Evolutionary conservation across 2,797 vertebrate genomes (phyloP), one percentile per base, ranked within the genome.

Genomic region (Mus minutoides): DNA sequence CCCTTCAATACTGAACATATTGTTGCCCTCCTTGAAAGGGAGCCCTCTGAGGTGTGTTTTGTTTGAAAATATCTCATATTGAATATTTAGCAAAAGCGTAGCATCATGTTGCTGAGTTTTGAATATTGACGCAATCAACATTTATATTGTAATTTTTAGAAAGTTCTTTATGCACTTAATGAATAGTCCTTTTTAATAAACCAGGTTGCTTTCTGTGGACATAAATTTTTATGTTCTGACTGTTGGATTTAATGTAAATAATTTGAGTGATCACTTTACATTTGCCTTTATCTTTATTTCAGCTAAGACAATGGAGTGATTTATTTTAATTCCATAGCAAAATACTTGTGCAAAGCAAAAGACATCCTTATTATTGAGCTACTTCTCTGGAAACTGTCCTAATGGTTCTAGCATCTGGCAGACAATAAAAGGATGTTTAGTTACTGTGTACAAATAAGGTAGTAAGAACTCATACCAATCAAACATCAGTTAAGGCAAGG

Each of bases 211-310:
- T 92, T 89, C 43, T 26, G 12, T 43, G 26, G 89, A 76, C 6
- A 60, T n/a, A 58, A 76, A 46, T 94, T 7, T 67, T 64, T 77
- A 21, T 76, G 46, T 37, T 90, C 22, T 95, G n/a, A 40, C 21
- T 6, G 2, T 73, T 88, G 58, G 24, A 49, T n/a, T 94, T 31
- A 29, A 88, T 56, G 22, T 54, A 75, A 91, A 71, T 93, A 90
- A 62, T 52, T 43, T n/a, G 6, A 85, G 34, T 85, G 21, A 6
- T 84, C 17, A 69, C 8, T 58, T 88, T 24, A 64, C 1, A n/a
- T 40, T 92, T 94, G 58, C 29, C 34, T 90, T 96, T 84, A 31
- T 82, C n/a, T 95, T 92, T 90, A 95, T 94, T 93, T 94, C 85
- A 93, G 9, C 43, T 76, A 31, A 29, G 60, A 88, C 40, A 85